phyloP scores from a whole-genome alignment of 2,797 vertebrate species.

The Dendrocincla tyrannina region DNA sequence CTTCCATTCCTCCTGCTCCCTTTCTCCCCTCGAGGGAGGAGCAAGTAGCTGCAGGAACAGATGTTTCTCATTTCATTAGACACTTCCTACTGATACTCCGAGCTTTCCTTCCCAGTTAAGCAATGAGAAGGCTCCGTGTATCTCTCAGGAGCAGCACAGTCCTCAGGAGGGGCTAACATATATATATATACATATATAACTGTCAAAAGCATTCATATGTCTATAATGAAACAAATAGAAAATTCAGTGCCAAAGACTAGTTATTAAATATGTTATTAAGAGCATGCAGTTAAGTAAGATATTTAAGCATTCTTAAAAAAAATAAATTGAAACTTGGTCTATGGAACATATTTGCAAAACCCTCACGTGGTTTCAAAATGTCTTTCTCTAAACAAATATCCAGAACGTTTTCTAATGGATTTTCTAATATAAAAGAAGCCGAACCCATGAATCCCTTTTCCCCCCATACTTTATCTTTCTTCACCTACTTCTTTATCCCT shows the following conservation, averaged over 20 bases:
- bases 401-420: background rate
- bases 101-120: background rate
- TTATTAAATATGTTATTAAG: too few relatives aligned
- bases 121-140: background rate
- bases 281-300: background rate
- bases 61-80: slow-evolving; percentile 19
- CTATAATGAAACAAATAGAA: background rate
- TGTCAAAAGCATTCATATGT: background rate
- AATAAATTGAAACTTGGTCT: fast-evolving
- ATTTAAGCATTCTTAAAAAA: background rate
- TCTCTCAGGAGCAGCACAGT: background rate
- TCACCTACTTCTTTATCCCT: background rate
- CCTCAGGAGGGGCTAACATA: background rate
- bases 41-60: slow-evolving; percentile 41
- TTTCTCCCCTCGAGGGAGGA: slow-evolving; percentile 12
- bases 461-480: background rate
- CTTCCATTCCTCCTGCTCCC: background rate
- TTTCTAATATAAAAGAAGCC: background rate
- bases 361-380: fast-evolving
- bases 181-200: background rate
- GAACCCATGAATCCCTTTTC: background rate
- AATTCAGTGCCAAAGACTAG: background rate
- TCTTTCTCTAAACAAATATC: background rate
- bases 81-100: background rate
- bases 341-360: fast-evolving